Evolutionary conservation across 1,140 invertebrate species (phyloP).

Genomic region (Drosophila aff.): DNA sequence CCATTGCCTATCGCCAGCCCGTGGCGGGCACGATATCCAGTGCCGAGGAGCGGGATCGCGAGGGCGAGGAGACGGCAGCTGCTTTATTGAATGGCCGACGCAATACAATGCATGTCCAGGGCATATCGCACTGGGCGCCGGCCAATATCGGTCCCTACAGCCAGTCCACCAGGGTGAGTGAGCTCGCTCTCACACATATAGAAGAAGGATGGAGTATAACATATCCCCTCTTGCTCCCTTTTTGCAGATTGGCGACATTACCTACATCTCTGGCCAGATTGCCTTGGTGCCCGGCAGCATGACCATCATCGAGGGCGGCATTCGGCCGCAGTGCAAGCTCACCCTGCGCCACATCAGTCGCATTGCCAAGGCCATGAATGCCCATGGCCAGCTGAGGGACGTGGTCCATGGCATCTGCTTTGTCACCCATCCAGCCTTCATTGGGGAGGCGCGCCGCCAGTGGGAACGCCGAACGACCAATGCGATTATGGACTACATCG

Average conservation of each 20-base stretch:
- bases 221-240: not conserved
- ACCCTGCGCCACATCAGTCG: conserved; percentile 93
- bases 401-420: conserved; percentile 94
- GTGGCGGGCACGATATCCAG: conserved; percentile 37
- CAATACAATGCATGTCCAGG: conserved; percentile 95
- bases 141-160: conserved; percentile 98
- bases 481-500: conserved; percentile 94
- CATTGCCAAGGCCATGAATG: conserved; percentile 91
- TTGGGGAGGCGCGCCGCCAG: conserved; percentile 90
- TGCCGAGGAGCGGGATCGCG: conserved; percentile 49
- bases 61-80: conserved; percentile 51
- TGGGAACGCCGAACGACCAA: conserved; percentile 94
- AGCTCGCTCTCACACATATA: no score
- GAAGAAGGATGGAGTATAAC: not conserved
- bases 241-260: conserved; percentile 90
- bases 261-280: conserved; percentile 96
- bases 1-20: conserved; percentile 88
- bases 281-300: conserved; percentile 94
- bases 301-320: conserved; percentile 89
- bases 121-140: conserved; percentile 97
- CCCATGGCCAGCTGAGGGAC: conserved; percentile 90
- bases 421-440: conserved; percentile 89
- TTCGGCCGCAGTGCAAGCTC: conserved; percentile 91
- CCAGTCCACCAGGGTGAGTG: conserved; percentile 91
- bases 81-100: conserved; percentile 63